Evolutionary conservation across 2,888 invertebrate genomes (phyloP), one percentile per base, ranked within the genome.

Genomic region (Xestia sexstrigata): DNA sequence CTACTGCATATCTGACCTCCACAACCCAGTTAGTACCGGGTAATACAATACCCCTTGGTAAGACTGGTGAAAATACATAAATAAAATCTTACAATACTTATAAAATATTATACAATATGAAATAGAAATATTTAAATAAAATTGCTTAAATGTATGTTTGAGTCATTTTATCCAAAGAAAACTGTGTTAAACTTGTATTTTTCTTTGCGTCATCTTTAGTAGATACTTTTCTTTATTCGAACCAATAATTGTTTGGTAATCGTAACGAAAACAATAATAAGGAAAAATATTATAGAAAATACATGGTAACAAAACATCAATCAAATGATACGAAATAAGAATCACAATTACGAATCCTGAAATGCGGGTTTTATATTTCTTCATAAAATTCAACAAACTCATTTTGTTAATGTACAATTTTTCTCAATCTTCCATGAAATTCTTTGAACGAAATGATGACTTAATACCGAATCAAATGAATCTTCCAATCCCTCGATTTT

Each of bases 381-480:
- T 13, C 66, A 17, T 66, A 5, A 60, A 45, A 72, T 39, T 52
- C 13, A 15, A 39, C 45, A 39, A 35, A 60, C 39, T 74, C 17
- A 52, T 79, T 79, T 81, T 42, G 9, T 42, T 74, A 49, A 65
- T 23, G 15, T 49, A 15, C 2, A 45, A 4, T 39, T 60, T 52
- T 62, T 65, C 17, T 69, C 65, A 15, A 49, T 42, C 15, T 49
- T 23, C 15, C 15, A 74, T 11, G 15, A 55, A 72, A 65, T 35
- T 58, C 35, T 70, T 66, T 82, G 47, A 76, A 70, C 65, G 15
- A 70, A 82, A 39, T 60, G n/a, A 74, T 75, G 65, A 82, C 26
- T 58, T 45, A 39, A 72, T 45, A n/a, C 23, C 17, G 15, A 65
- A 49, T 65, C 65, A 49, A 79, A 78, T 26, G n/a, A 66, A 79